Percentiles rank a stretch among this genome's conserved stretches.
phyloP scores from a whole-genome alignment of 2,113 vertebrate genomes.

The Corythornis vintsioides region DNA sequence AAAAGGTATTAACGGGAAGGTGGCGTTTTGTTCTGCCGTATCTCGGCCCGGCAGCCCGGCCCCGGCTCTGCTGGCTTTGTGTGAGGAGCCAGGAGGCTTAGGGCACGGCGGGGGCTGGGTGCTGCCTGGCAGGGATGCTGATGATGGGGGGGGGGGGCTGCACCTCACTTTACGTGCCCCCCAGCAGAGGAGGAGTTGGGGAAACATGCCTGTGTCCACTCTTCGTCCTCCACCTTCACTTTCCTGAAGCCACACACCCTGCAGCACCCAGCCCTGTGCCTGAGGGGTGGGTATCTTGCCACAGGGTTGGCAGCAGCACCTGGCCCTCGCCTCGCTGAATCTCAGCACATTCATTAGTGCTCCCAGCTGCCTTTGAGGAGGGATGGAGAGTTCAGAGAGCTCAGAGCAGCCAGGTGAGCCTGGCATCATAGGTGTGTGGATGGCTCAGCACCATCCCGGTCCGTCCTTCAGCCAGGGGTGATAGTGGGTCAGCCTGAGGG shows the following conservation, averaged over 20 bases:
- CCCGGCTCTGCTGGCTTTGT: not conserved
- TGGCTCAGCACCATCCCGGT: not conserved
- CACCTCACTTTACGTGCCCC: fast-evolving
- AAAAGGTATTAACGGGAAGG: constrained; percentile 60
- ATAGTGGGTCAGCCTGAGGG: fast-evolving
- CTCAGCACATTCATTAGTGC: fast-evolving
- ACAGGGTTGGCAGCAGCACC: not conserved
- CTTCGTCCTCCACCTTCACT: fast-evolving
- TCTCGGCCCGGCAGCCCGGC: constrained; percentile 22
- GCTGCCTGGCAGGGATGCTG: not conserved
- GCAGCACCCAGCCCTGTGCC: not conserved
- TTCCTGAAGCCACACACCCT: fast-evolving
- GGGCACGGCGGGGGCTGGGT: not conserved
- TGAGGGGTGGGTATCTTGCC: not conserved
- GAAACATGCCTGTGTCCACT: fast-evolving
- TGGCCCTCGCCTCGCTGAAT: fast-evolving
- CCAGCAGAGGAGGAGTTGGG: not conserved
- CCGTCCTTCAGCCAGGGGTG: not conserved
- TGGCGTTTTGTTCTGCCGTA: constrained; percentile 1
- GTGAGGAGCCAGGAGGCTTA: not conserved
- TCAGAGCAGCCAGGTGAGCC: fast-evolving
- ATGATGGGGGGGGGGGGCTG: not conserved
- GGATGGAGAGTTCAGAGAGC: too few relatives aligned
- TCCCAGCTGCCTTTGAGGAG: fast-evolving
- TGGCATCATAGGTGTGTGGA: fast-evolving